A percentile compares a stretch with the other conserved stretches of the same genome.
Conservation (phyloP, 1,140 invertebrate species). For the Lasaia peninsularis region DNA sequence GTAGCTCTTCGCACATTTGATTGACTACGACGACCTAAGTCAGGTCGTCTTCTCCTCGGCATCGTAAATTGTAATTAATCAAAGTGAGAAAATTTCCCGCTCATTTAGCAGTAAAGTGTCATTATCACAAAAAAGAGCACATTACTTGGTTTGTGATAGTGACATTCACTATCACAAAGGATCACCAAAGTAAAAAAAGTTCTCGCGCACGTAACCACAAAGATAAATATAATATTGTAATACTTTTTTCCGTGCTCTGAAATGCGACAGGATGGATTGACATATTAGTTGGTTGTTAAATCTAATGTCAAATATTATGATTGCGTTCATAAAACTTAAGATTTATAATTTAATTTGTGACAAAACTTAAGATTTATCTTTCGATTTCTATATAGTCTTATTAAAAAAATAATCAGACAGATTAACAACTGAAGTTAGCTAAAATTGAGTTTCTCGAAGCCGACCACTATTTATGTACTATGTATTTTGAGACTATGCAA, state of each 20-base stretch:
- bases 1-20: slow-evolving; percentile 37
- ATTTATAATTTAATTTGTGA: slow-evolving; percentile 16
- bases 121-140: slow-evolving; percentile 31
- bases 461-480: slow-evolving; percentile 3
- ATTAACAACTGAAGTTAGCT: slow-evolving; percentile 15
- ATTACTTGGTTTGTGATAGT: slow-evolving; percentile 18
- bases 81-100: slow-evolving; percentile 29
- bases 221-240: slow-evolving; percentile 16
- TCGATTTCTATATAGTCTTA: slow-evolving; percentile 18
- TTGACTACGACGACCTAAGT: slow-evolving; percentile 37
- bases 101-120: slow-evolving; percentile 27
- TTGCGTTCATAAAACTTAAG: slow-evolving; percentile 19
- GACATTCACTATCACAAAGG: slow-evolving; percentile 34
- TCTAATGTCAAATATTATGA: slow-evolving; percentile 17
- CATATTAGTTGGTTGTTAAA: slow-evolving; percentile 14
- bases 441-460: slow-evolving; percentile 15
- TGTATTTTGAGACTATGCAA: not conserved
- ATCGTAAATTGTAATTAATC: slow-evolving; percentile 33
- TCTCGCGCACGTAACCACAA: slow-evolving; percentile 26
- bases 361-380: slow-evolving; percentile 22
- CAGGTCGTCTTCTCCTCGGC: slow-evolving; percentile 39
- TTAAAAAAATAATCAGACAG: slow-evolving; percentile 10
- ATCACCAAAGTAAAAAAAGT: slow-evolving; percentile 30
- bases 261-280: slow-evolving; percentile 21
- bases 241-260: slow-evolving; percentile 19